Evolutionary conservation across 1,140 invertebrate species (phyloP), one percentile per base, ranked within the genome.

Genomic region (Amyelois transitella): DNA sequence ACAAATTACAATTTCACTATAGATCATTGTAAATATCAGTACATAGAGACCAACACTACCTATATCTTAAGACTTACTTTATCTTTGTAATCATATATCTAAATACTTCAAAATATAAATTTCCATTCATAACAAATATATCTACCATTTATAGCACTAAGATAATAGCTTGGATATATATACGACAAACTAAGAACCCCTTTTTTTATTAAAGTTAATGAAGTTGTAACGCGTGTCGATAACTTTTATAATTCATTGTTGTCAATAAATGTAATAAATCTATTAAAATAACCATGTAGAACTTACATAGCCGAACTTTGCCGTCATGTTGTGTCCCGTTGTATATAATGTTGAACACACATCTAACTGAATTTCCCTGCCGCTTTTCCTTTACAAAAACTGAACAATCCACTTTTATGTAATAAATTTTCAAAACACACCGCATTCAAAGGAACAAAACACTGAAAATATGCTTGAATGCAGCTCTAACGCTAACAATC

Each of bases 301-400:
- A 88, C 88, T 80, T 72, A 89, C 88, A 89, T 89, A 89, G 87
- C 88, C 86, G 80, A 88, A 84, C 83, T 87, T 88, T 89, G 85
- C 87, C 88, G 88, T 89, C 88, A 89, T 89, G 88, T 88, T 89
- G 87, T 84, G 86, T 86, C 78, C 80, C 79, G 85, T 88, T 87
- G 82, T 86, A 85, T 77, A 81, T 81, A 86, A 85, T 83, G 75
- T 85, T 69, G 77, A 79, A 83, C 81, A 85, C 72, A 76, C 85
- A 88, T 88, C 85, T 88, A 88, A 85, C 81, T 78, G 78, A 82
- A 81, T 84, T 86, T 60, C 71, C 67, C 80, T 71, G 75, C 81
- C 55, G 75, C 67, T 71, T 72, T 82, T 72, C 79, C 69, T 75
- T 81, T 69, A 74, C 25, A 71, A 79, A 78, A 86, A 85, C 81